A percentile compares a stretch with the other conserved stretches of the same genome.
Evolutionary conservation across 1,140 invertebrate species (phyloP).

Genomic region (Drosophila serrata): DNA sequence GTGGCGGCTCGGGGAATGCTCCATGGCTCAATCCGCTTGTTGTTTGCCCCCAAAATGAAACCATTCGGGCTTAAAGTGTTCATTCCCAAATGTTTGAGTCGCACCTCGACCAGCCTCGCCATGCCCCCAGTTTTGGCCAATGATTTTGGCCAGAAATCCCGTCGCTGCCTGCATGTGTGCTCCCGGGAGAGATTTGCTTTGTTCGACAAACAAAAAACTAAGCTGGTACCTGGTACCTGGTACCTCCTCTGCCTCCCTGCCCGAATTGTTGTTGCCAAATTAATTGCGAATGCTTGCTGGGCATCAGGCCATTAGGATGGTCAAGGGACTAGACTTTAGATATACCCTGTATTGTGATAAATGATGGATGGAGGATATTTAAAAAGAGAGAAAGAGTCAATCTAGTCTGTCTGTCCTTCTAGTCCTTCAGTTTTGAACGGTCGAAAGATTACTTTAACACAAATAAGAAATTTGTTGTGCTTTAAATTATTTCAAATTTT

Average conservation of each 20-base stretch:
- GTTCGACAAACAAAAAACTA: conserved; percentile 38
- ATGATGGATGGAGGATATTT: neutral
- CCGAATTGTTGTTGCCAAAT: conserved; percentile 25
- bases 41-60: conserved; percentile 25
- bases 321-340: neutral
- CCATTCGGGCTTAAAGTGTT: conserved; percentile 55
- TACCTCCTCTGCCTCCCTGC: too few species aligned
- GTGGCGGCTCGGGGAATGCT: conserved; percentile 3
- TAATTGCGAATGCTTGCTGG: conserved; percentile 43
- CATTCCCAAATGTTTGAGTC: conserved; percentile 46
- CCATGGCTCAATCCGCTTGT: conserved; percentile 20
- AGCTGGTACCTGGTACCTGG: conserved; percentile 4
- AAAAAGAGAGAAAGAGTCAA: neutral
- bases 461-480: too few species aligned
- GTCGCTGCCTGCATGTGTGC: conserved; percentile 26
- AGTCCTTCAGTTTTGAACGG: too few species aligned
- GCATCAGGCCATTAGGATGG: conserved; percentile 6
- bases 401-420: neutral
- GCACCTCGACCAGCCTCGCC: conserved; percentile 2
- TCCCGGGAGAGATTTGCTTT: conserved; percentile 36
- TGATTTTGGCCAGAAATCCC: conserved; percentile 5
- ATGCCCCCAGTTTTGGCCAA: neutral
- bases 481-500: too few species aligned
- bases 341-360: conserved; percentile 7
- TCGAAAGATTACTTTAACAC: too few species aligned